Evolutionary conservation across 1,140 invertebrate species (phyloP), one percentile per base, ranked within the genome.

Genomic region (Paramacrobiotus metropolitanus): DNA sequence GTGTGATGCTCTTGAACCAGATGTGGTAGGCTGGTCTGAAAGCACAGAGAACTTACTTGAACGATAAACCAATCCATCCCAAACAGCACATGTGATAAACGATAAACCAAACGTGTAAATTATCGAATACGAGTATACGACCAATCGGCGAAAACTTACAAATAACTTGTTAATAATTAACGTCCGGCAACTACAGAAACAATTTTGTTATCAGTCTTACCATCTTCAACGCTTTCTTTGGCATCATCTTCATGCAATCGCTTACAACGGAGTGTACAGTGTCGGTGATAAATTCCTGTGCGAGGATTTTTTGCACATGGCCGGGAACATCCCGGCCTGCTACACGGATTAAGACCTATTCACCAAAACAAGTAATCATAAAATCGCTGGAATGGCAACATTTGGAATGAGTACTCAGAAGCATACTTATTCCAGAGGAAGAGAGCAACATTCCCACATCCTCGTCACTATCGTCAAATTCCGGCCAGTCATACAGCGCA

Each of bases 401-500:
- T 21, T 30, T 24, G 55, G 9, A 21, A 34, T 21, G n/a, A 29
- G 24, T 62, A 30, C 9, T 44, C 20, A 24, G 28, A 1, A 18
- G 3, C 2, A 30, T 20, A 15, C 60, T n/a, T 3, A 62, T 29
- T 29, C n/a, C 9, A 30, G 44, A 21, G 62, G 70, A 67, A 30
- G 24, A 29, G 3, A 55, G 40, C 44, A 61, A 29, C 9, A 62
- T 18, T 45, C 24, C 61, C 1, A 62, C 65, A 65, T 78, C 77
- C 63, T 80, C 77, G 67, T 81, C 79, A 44, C 76, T 78, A 64
- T 80, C 79, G 31, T 69, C 66, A 64, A 72, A 72, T 65, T 77
- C 76, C 24, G 80, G 79, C 79, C 79, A 81, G 66, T 81, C 78
- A 64, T 78, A 75, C 24, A 80, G 72, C 29, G 78, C 73, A 67